Percentiles rank a stretch among this genome's conserved stretches.
These are phyloP conservation scores for Protomyctophum bolini DNA, from an alignment of 2,113 vertebrate genomes.

Conservation along the genomic window DNA sequence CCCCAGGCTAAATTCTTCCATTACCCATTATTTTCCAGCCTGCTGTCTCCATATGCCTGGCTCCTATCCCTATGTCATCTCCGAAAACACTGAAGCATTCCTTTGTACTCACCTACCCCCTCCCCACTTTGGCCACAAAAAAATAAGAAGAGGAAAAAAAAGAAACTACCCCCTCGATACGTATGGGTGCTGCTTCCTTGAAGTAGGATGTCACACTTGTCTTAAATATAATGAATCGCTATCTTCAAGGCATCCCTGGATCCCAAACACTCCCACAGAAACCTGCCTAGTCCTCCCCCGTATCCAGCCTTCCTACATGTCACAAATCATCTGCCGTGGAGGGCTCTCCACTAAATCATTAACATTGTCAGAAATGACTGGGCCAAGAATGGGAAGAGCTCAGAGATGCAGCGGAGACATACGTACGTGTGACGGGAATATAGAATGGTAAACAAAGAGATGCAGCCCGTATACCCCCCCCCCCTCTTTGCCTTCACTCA, in stretches of 20 bases:
- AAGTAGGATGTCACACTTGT: conserved; percentile 99
- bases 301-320: conserved; percentile 91
- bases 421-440: conserved; percentile 71
- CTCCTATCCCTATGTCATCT: conserved; percentile 94
- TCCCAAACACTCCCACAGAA: conserved; percentile 95
- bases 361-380: conserved; percentile 97
- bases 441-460: conserved; percentile 77
- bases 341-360: conserved; percentile 97
- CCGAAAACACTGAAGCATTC: conserved; percentile 93
- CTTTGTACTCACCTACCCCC: conserved; percentile 93
- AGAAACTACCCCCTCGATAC: conserved; percentile 89
- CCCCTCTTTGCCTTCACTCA: conserved; percentile 34
- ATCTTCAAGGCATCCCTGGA: conserved; percentile 97
- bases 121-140: conserved; percentile 90
- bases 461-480: conserved; percentile 49
- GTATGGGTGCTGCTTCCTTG: conserved; percentile 93
- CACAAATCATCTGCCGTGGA: conserved; percentile 94
- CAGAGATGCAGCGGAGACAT: conserved; percentile 69
- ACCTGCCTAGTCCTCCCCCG: conserved; percentile 89
- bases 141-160: conserved; percentile 76
- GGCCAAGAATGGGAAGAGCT: conserved; percentile 80
- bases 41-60: conserved; percentile 95
- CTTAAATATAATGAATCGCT: conserved; percentile 99
- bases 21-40: conserved; percentile 99
- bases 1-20: conserved; percentile 98